These are phyloP conservation scores for Drosophila prolongata DNA, from an alignment of 2,888 invertebrate genomes.

Conservation along the genomic window DNA sequence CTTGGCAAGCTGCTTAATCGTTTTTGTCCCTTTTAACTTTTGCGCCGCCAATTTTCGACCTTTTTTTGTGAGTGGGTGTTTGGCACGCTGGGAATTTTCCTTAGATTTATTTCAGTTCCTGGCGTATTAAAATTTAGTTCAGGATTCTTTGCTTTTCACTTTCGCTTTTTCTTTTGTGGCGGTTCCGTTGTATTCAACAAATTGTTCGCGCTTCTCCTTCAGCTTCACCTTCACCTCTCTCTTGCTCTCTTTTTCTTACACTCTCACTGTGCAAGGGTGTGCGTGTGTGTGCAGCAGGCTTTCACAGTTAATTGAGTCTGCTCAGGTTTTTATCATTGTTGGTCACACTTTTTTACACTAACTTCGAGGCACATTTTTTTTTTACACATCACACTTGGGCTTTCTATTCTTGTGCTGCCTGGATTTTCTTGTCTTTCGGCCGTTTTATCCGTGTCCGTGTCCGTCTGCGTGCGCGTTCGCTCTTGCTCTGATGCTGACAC, in stretches of 20 bases:
- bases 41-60: slow-evolving; percentile 73
- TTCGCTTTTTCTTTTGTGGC: slow-evolving; percentile 55
- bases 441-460: slow-evolving; percentile 71
- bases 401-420: slow-evolving; percentile 32
- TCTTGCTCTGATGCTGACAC: slow-evolving; percentile 66
- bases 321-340: slow-evolving; percentile 32
- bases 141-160: slow-evolving; percentile 56
- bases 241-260: slow-evolving; percentile 36
- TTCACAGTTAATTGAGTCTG: slow-evolving; percentile 70
- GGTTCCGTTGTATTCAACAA: slow-evolving; percentile 70
- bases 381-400: slow-evolving; percentile 40
- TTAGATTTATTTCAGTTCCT: slow-evolving; percentile 53
- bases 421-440: slow-evolving; percentile 23
- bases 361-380: slow-evolving; percentile 25
- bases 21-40: slow-evolving; percentile 79
- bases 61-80: slow-evolving; percentile 8
- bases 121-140: slow-evolving; percentile 19
- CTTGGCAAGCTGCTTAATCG: slow-evolving; percentile 65
- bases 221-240: slow-evolving; percentile 47
- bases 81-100: slow-evolving; percentile 46
- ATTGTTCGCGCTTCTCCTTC: slow-evolving; percentile 67
- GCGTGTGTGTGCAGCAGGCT: slow-evolving; percentile 36
- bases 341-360: slow-evolving; percentile 36
- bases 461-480: slow-evolving; percentile 78
- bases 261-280: slow-evolving; percentile 18